Percentiles rank a stretch among this genome's conserved stretches.
Evolutionary conservation across 92 coral and sea anemone species (phyloP).

Genomic region (Porites evermanni): DNA sequence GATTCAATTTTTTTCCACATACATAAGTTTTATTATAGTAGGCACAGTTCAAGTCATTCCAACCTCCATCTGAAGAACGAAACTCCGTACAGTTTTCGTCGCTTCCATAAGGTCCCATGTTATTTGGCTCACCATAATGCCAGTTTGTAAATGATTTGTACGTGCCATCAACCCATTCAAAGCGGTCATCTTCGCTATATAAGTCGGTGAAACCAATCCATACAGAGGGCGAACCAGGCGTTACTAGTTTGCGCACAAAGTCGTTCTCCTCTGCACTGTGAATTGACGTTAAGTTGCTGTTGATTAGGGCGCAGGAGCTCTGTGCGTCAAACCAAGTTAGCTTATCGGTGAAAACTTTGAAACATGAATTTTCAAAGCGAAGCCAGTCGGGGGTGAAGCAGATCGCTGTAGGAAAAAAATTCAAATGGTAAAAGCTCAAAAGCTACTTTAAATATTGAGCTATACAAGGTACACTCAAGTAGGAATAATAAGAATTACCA

Average conservation of each 20-base stretch:
- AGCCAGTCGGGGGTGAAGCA: conserved; percentile 5
- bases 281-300: conserved; percentile 8
- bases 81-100: conserved; percentile 4
- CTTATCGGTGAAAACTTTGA: background rate
- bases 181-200: background rate
- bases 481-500: too few species aligned
- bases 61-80: background rate
- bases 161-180: conserved; percentile 27
- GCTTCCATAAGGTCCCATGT: background rate
- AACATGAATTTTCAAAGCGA: background rate
- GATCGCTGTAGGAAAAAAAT: conserved; percentile 1
- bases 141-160: conserved; percentile 6
- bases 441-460: too few species aligned
- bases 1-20: conserved; percentile 12
- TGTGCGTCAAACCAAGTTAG: conserved; percentile 15
- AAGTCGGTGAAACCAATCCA: conserved; percentile 26
- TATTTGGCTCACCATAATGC: background rate
- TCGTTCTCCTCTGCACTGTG: conserved; percentile 3
- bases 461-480: too few species aligned
- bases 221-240: too few species aligned
- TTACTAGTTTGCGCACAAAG: background rate
- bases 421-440: too few species aligned
- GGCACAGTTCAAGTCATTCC: conserved; percentile 21
- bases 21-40: background rate
- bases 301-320: background rate